Evolutionary conservation across 2,797 vertebrate genomes (phyloP).

Genomic region (Buphagus erythrorhynchus): DNA sequence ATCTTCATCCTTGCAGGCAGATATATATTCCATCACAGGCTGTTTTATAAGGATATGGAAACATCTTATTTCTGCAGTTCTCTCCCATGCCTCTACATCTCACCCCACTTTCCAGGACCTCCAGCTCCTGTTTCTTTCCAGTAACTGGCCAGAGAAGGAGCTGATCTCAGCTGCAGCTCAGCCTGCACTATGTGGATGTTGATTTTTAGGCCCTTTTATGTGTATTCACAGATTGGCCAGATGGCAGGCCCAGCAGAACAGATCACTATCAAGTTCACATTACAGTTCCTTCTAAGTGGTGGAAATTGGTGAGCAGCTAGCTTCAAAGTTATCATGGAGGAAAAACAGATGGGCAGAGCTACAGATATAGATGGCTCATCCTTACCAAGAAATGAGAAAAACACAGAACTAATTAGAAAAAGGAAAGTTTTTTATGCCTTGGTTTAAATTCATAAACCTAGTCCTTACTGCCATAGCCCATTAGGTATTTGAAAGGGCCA

Average conservation of each 20-base stretch:
- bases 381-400: neutral
- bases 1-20: neutral
- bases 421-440: neutral
- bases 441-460: neutral
- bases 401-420: neutral
- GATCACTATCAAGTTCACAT: conserved; percentile 21
- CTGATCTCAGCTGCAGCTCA: neutral
- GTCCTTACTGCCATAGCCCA: neutral
- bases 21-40: neutral
- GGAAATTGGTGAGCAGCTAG: conserved; percentile 16
- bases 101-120: neutral
- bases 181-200: neutral
- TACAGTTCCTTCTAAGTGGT: conserved; percentile 15
- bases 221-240: neutral
- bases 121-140: neutral
- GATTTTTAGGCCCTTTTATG: neutral
- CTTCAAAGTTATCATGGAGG: neutral
- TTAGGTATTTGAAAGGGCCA: neutral
- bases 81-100: neutral
- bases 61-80: neutral
- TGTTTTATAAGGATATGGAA: neutral
- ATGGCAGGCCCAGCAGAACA: conserved; percentile 38
- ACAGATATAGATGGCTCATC: neutral
- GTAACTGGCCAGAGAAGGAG: neutral
- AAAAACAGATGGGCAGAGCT: conserved; percentile 24